Percentiles rank a stretch among this genome's conserved stretches.
phyloP scores from a whole-genome alignment of 2,113 vertebrate genomes.

The Acrocephalus arundinaceus region DNA sequence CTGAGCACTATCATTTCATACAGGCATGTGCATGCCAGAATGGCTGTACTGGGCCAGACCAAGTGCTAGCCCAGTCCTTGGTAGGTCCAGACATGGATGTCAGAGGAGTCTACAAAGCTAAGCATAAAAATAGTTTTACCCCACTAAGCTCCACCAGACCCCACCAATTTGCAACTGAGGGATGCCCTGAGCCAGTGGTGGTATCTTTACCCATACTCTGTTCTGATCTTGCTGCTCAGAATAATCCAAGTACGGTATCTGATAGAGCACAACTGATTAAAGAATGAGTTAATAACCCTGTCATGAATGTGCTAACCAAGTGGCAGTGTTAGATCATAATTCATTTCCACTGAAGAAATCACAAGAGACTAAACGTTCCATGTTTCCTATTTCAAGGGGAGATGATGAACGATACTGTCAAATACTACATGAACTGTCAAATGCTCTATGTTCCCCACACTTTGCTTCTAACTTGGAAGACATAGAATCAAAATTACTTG shows the following conservation, averaged over 20 bases:
- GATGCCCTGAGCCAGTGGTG: neutral
- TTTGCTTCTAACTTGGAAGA: neutral
- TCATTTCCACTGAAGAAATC: neutral
- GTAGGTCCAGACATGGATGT: neutral
- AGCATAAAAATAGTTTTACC: neutral
- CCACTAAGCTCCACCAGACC: neutral
- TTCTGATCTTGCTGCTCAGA: neutral
- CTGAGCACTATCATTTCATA: neutral
- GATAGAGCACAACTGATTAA: neutral
- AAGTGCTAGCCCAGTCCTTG: neutral
- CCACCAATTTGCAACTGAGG: neutral
- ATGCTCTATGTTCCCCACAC: neutral
- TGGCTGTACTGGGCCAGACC: neutral
- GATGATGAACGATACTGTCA: neutral
- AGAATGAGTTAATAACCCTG: neutral
- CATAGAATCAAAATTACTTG: neutral
- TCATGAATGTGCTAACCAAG: neutral
- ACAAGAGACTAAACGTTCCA: fast-evolving
- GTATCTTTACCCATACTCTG: neutral
- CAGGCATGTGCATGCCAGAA: fast-evolving
- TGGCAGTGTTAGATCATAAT: neutral
- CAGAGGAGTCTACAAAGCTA: neutral
- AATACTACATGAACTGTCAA: neutral
- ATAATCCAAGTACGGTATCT: neutral
- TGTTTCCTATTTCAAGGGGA: neutral